Base-by-base conservation (phyloP, 2,113 vertebrate genomes). In the Ictidomys tridecemlineatus region DNA sequence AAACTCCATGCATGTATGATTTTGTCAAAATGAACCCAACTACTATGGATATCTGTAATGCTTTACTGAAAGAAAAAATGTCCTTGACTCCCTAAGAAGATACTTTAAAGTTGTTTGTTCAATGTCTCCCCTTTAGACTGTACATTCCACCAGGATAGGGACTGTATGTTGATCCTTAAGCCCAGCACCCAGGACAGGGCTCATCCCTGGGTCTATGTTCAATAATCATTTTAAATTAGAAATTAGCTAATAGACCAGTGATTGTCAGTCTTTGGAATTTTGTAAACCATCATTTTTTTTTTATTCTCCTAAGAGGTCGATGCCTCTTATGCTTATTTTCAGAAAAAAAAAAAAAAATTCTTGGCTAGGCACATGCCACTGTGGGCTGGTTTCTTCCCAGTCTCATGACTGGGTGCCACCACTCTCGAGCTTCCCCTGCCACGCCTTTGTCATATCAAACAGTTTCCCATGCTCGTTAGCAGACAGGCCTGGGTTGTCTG, bases 221-320 rank as follows among this genome's bases (percentile, higher is more conserved):
- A 34, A 69, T 48, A 69, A 89, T 53, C 30, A 70, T 56, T 97
- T 91, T 20, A n/a, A 95, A 51, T 77, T 65, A 72, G 56, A 48
- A 73, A 61, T 61, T 42, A 83, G 16, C 73, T 30, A 51, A 39
- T n/a, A 51, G 20, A 30, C 11, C 42, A 63, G 6, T 17, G 1
- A 24, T 34, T 17, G 76, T 93, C 32, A 84, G 45, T 14, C 13
- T 95, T 91, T 78, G 28, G 2, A 34, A 77, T 58, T 77, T 93
- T 30, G 69, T 65, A 91, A 93, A 32, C 32, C 10, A 48, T 30
- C 69, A 78, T 28, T 32, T 77, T 30, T 7, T 72, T 94, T 91
- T 94, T 72, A 56, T 42, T 4, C 42, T 17, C 26, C 1, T n/a
- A 42, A 85, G 39, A 79, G 4, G 30, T 24, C 4, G 14, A 6